Evolutionary conservation across 1,140 invertebrate genomes (phyloP), one percentile per base, ranked within the genome.

Genomic region (Ceratitis capitata): DNA sequence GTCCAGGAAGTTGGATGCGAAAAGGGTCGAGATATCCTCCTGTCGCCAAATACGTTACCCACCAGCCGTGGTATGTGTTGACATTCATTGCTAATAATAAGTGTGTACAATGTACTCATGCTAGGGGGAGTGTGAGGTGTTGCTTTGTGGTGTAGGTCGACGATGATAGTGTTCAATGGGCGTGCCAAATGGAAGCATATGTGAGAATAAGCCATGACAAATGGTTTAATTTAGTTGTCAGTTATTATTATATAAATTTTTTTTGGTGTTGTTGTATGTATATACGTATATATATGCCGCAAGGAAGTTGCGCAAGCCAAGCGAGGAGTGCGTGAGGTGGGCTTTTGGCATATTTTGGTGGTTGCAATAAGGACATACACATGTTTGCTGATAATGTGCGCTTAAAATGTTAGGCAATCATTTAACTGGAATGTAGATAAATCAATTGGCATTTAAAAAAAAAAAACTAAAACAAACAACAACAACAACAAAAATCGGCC

Each of bases 211-310:
- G 90, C 90, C 89, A 88, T 90, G 90, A 91, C 90, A 91, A 91
- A 91, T 91, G 90, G 88, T 88, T 91, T 91, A 91, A 91, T 91
- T 91, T 91, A 90, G 87, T 90, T 90, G 89, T 91, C 89, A 89
- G 74, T 85, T 47, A 47, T 42, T n/a, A n/a, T n/a, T n/a, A n/a
- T n/a, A n/a, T n/a, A n/a, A n/a, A n/a, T n/a, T n/a, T n/a, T n/a
- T 64, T 49, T 85, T 83, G 45, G 19, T 83, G 16, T 82, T 82
- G 29, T 82, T 23, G 29, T 69, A 56, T 58, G n/a, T 16, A 3
- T 64, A 26, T 32, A 16, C 69, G 12, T 78, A 26, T 78, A 39
- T 45, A 26, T 45, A 3, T 1, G 39, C 4, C 35, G 35, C 35
- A 69, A 16, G 32, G 29, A 64, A 64, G 64, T 39, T 69, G 32